Conservation (phyloP, 2,797 vertebrate species). For the Anomalospiza imberbis region DNA sequence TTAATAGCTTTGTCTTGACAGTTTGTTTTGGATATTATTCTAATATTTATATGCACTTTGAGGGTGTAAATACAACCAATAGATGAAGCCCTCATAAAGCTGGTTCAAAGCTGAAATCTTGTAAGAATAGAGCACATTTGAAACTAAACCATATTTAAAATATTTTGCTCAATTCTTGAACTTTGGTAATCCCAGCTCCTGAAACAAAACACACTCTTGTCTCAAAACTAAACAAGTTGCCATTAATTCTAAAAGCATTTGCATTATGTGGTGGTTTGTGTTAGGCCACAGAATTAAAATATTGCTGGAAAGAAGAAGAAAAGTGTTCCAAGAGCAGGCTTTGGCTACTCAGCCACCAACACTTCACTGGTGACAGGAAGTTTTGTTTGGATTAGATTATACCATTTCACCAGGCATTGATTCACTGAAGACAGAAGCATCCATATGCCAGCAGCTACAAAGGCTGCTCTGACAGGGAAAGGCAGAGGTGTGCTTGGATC, state of each 20-base stretch:
- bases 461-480: not conserved
- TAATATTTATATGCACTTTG: conserved; percentile 34
- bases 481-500: not conserved
- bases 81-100: not conserved
- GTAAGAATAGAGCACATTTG: not conserved
- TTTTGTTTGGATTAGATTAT: not conserved
- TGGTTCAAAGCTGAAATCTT: not conserved
- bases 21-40: conserved; percentile 39
- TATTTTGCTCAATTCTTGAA: not conserved
- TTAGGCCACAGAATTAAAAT: not conserved
- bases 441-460: not conserved
- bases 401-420: not conserved
- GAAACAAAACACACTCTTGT: conserved; percentile 15
- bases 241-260: not conserved
- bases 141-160: conserved; percentile 23
- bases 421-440: not conserved
- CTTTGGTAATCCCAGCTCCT: not conserved
- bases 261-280: not conserved
- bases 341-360: not conserved
- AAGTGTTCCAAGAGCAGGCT: not conserved
- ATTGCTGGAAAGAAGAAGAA: not conserved
- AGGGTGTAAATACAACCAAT: conserved; percentile 4
- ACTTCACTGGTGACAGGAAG: not conserved
- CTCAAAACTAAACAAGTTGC: not conserved
- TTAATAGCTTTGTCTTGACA: conserved; percentile 23